phyloP scores from a whole-genome alignment of 2,113 vertebrate species.

The Percopsis transmontana region DNA sequence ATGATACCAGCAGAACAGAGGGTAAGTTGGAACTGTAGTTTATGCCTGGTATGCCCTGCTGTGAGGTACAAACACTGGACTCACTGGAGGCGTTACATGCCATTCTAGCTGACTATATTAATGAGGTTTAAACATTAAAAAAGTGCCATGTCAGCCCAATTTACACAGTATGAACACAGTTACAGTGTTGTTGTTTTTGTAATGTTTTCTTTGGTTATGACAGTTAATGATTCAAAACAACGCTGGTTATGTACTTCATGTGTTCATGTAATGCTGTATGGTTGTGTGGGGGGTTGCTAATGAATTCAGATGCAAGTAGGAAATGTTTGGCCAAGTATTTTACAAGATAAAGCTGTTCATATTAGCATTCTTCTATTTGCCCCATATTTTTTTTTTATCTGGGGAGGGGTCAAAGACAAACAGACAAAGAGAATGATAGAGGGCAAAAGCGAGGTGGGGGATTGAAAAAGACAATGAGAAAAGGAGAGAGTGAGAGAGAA shows the following conservation, averaged over 20 bases:
- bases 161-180: conserved; percentile 19
- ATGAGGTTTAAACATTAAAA: conserved; percentile 10
- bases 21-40: conserved; percentile 10
- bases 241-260: not conserved
- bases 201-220: too few species aligned
- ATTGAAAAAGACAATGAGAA: conserved; percentile 4
- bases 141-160: conserved; percentile 14
- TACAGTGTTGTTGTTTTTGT: too few species aligned
- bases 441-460: conserved; percentile 7
- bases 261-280: conserved; percentile 20
- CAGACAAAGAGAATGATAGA: conserved; percentile 17
- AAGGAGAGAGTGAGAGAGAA: conserved; percentile 17
- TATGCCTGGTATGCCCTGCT: conserved; percentile 7
- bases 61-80: conserved; percentile 12
- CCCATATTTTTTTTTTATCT: conserved; percentile 4
- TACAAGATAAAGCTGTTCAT: conserved; percentile 45
- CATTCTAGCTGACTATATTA: not conserved
- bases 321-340: conserved; percentile 58
- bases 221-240: not conserved
- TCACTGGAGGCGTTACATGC: not conserved
- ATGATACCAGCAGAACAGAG: conserved; percentile 2
- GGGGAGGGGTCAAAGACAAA: conserved; percentile 4
- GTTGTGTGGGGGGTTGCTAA: conserved; percentile 1
- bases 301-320: conserved; percentile 6
- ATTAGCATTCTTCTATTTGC: conserved; percentile 30